Evolutionary conservation across 2,113 vertebrate species (phyloP).

Genomic region (Tragelaphus buxtoni): DNA sequence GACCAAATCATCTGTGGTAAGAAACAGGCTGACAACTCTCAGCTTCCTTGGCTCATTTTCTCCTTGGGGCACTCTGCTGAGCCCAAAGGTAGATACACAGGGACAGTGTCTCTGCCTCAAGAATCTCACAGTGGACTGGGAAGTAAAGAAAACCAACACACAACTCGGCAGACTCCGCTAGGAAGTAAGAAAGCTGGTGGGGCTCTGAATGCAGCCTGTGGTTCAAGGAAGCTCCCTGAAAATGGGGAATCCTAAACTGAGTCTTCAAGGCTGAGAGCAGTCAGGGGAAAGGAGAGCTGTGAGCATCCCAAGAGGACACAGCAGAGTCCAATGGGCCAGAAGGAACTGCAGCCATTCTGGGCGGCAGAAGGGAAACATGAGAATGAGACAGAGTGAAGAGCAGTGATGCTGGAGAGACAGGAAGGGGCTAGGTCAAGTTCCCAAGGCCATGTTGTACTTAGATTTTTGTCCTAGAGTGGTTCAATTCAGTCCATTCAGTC

Average conservation of each 20-base stretch:
- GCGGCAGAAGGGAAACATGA: background rate
- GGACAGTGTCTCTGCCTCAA: background rate
- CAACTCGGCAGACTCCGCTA: rapidly evolving
- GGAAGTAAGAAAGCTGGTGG: background rate
- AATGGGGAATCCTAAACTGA: background rate
- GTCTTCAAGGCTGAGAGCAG: background rate
- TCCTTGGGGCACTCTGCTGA: rapidly evolving
- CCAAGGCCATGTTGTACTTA: background rate
- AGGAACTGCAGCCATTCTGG: rapidly evolving
- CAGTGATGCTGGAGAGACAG: background rate
- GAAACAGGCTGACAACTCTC: rapidly evolving
- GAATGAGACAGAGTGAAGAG: background rate
- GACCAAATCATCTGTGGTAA: constrained; percentile 1
- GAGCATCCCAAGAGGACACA: background rate
- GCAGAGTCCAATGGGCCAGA: background rate
- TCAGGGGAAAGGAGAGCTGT: background rate
- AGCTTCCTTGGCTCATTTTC: too few relatives aligned
- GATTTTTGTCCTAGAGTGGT: background rate
- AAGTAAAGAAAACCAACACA: background rate
- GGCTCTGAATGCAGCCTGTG: background rate
- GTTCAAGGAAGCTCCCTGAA: background rate
- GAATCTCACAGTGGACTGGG: background rate
- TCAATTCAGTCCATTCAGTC: too few relatives aligned
- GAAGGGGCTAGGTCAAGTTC: background rate
- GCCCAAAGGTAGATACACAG: background rate